A percentile compares a stretch with the other conserved stretches of the same genome.
Conservation (phyloP, 1,140 invertebrate species). For the Mercenaria mercenaria region DNA sequence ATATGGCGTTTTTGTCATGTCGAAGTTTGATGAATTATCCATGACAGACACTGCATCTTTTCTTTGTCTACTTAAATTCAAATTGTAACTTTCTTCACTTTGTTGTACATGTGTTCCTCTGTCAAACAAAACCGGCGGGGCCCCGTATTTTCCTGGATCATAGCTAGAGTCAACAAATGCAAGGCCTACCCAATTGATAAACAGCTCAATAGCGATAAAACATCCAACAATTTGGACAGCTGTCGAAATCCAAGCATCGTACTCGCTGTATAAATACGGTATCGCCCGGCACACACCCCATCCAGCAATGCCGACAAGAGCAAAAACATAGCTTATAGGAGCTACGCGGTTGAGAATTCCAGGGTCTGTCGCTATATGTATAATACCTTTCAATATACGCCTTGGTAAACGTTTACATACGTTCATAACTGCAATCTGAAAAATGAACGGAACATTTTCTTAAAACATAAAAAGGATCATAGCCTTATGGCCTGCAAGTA, state of each 20-base stretch:
- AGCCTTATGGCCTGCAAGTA: too few species aligned
- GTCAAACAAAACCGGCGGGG: not conserved
- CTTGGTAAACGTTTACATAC: not conserved
- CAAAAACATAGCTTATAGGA: conserved; percentile 13
- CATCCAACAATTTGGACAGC: conserved; percentile 32
- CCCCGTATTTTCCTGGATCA: conserved; percentile 46
- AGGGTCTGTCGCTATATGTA: not conserved
- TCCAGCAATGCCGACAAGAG: conserved; percentile 27
- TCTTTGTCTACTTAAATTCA: not conserved
- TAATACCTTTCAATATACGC: not conserved
- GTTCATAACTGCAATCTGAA: not conserved
- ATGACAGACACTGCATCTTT: not conserved
- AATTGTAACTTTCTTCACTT: conserved; percentile 9
- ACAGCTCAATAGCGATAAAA: conserved; percentile 67
- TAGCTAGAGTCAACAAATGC: conserved; percentile 71
- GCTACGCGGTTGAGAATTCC: not conserved
- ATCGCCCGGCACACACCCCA: conserved; percentile 16
- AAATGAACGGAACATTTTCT: not conserved
- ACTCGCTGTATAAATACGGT: conserved; percentile 33
- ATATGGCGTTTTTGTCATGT: not conserved
- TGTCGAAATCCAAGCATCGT: not conserved
- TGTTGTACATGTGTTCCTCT: not conserved
- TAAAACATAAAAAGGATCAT: too few species aligned
- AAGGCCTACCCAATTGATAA: conserved; percentile 74
- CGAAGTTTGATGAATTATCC: not conserved